Evolutionary conservation across 1,140 invertebrate genomes (phyloP), one percentile per base, ranked within the genome.

Genomic region (Lordiphosa clarofinis): DNA sequence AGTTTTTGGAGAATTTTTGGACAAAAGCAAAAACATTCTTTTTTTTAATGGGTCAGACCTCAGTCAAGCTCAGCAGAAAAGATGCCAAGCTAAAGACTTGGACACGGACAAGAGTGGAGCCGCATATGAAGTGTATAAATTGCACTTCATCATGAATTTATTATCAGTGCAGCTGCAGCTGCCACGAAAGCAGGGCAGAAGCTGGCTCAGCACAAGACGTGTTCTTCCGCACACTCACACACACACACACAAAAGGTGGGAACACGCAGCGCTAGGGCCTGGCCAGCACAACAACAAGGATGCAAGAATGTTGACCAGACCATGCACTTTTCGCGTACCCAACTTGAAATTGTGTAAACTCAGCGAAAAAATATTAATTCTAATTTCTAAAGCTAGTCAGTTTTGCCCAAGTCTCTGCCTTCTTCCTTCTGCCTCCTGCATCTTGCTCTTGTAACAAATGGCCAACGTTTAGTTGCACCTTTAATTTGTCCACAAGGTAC

Each of bases 61-160:
- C 46, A 68, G 63, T 71, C 55, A 58, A 64, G 74, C 72, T 82
- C 50, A 67, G 72, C 55, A 67, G 38, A 71, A 67, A 71, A 48
- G 52, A 65, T 36, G 55, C 44, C 43, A 46, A 33, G 50, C 44
- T 28, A 46, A 33, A 46, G 35, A 24, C 37, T 21, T 37, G 33
- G 9, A 12, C 4, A 52, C 3, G 4, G 11, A 19, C 15, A 38
- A 33, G 43, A 47, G 37, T n/a, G 15, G 35, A 21, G 49, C 47
- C 72, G 72, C 73, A 82, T 82, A 82, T 76, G 76, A 82, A 82
- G 78, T 82, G 72, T 82, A 82, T 82, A 82, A 82, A 82, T 82
- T 82, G 74, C 76, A 73, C 76, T 82, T 82, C 76, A 76, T 82
- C 78, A 82, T 82, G 78, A 82, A 82, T 82, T 82, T 82, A 82